These are phyloP conservation scores for Lamellibrachia luymesi DNA, from an alignment of 1,140 invertebrate species.

Conservation along the genomic window DNA sequence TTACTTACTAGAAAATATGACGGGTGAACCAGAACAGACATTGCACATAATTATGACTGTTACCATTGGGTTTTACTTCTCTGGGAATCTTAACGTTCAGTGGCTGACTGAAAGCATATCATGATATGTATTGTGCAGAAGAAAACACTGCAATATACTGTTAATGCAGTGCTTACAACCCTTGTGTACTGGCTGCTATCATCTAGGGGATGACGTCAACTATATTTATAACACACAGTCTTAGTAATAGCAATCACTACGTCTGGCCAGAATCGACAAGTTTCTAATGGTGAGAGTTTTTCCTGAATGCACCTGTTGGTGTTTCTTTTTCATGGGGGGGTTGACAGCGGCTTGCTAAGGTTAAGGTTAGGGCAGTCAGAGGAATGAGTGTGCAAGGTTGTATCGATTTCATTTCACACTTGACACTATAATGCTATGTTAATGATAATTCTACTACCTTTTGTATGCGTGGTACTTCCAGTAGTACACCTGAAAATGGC, in stretches of 20 bases:
- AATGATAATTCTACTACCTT: background rate
- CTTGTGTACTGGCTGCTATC: background rate
- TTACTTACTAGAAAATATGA: too few species aligned
- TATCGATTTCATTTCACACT: background rate
- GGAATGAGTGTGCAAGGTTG: background rate
- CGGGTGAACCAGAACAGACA: too few species aligned
- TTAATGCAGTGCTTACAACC: too few species aligned
- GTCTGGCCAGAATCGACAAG: background rate
- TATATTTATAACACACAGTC: background rate
- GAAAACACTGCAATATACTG: too few species aligned
- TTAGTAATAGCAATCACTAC: background rate
- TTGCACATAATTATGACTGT: too few species aligned
- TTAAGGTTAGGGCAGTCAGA: background rate
- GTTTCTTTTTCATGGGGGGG: too few species aligned
- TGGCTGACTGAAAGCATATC: too few species aligned
- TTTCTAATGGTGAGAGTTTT: too few species aligned
- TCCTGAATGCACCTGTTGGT: too few species aligned
- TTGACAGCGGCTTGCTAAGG: background rate
- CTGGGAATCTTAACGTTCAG: too few species aligned
- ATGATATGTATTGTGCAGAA: too few species aligned
- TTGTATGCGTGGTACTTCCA: background rate
- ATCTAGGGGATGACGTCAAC: background rate
- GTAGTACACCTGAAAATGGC: background rate
- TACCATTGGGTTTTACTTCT: too few species aligned
- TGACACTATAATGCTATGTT: background rate